Evolutionary conservation across 2,797 vertebrate species (phyloP).

Genomic region (Erithacus rubecula): DNA sequence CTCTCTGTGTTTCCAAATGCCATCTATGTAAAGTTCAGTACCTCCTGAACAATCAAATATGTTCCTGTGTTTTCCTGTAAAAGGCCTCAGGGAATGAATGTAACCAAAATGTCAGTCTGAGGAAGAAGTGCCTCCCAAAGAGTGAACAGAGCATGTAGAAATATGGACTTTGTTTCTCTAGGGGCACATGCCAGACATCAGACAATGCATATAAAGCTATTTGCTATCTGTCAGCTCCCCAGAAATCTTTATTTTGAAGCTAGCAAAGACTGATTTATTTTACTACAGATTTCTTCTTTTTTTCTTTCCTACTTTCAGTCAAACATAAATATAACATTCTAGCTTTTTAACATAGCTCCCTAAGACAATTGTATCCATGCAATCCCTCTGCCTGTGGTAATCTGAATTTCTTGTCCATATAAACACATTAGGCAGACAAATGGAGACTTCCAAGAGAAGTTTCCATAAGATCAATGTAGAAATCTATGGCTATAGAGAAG

Average conservation of each 20-base stretch:
- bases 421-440: not conserved
- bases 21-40: conserved; percentile 48
- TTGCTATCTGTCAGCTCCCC: not conserved
- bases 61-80: conserved; percentile 6
- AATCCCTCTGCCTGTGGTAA: not conserved
- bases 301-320: not conserved
- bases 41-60: not conserved
- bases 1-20: conserved; percentile 20
- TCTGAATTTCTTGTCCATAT: not conserved
- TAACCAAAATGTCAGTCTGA: conserved; percentile 35
- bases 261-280: not conserved
- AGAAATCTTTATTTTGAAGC: conserved; percentile 1
- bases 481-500: not conserved
- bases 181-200: not conserved
- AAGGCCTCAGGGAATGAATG: conserved; percentile 11
- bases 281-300: not conserved
- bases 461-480: not conserved
- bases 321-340: not conserved
- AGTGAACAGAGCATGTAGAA: not conserved
- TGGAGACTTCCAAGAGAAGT: not conserved
- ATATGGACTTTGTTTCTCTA: not conserved
- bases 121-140: not conserved
- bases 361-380: not conserved
- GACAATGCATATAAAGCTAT: not conserved
- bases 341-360: not conserved